A percentile compares a stretch with the other conserved stretches of the same genome.
Conservation (phyloP, 2,113 vertebrate species). For the Anas platyrhynchos region DNA sequence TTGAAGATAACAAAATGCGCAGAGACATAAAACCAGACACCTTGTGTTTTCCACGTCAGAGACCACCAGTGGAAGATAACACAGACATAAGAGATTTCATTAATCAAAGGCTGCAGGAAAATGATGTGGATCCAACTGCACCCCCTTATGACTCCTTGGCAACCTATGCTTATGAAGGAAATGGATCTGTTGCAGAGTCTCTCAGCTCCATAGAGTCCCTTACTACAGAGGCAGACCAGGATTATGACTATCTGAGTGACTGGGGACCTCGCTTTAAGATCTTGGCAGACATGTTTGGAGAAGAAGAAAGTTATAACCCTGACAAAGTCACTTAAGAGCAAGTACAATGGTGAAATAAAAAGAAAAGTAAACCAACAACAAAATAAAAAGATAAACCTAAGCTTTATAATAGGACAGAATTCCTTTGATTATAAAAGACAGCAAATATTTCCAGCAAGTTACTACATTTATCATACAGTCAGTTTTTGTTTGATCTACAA, state of each 20-base stretch:
- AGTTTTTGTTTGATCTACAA: conserved; percentile 68
- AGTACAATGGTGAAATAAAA: background rate
- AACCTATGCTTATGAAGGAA: conserved; percentile 96
- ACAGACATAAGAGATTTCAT: conserved; percentile 95
- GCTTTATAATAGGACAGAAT: conserved; percentile 68
- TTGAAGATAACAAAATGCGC: conserved; percentile 91
- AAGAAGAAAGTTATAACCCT: conserved; percentile 81
- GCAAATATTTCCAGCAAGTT: conserved; percentile 70
- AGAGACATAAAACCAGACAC: conserved; percentile 94
- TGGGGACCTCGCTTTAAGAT: conserved; percentile 98
- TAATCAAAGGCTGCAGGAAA: conserved; percentile 88
- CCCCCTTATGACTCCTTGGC: conserved; percentile 97
- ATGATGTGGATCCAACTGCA: conserved; percentile 87
- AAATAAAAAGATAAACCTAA: conserved; percentile 53
- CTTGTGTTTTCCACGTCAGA: conserved; percentile 74
- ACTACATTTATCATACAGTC: conserved; percentile 72
- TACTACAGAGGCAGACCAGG: conserved; percentile 85
- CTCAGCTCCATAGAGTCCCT: conserved; percentile 94
- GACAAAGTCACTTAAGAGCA: conserved; percentile 80
- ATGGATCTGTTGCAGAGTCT: conserved; percentile 91
- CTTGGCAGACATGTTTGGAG: conserved; percentile 93
- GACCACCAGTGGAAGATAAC: conserved; percentile 81
- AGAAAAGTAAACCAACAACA: conserved; percentile 41
- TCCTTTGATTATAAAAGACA: conserved; percentile 63
- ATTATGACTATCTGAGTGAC: conserved; percentile 92